A percentile compares a stretch with the other conserved stretches of the same genome.
phyloP scores from a whole-genome alignment of 2,797 vertebrate species.

The Glyptemys insculpta region DNA sequence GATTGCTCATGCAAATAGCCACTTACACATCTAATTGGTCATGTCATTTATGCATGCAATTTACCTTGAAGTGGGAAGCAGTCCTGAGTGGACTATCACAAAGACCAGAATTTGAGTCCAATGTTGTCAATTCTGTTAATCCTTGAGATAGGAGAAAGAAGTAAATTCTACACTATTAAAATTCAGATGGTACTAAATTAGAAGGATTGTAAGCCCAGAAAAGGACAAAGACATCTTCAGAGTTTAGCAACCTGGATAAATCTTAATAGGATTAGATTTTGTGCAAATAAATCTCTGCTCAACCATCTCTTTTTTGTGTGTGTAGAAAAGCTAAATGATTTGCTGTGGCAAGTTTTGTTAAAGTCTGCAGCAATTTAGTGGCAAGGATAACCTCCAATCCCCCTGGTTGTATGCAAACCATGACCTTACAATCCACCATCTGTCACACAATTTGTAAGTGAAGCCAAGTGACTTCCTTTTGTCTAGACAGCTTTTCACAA shows the following conservation, averaged over 20 bases:
- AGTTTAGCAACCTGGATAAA: slow-evolving; percentile 8
- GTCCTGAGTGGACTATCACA: not conserved
- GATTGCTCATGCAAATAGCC: not conserved
- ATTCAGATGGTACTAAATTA: not conserved
- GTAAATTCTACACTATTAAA: not conserved
- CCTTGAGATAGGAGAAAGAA: not conserved
- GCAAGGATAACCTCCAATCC: slow-evolving; percentile 39
- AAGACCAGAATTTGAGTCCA: not conserved
- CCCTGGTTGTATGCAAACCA: slow-evolving; percentile 6
- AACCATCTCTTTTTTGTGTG: not conserved
- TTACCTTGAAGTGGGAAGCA: not conserved
- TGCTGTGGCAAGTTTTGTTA: not conserved
- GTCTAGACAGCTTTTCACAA: slow-evolving; percentile 22
- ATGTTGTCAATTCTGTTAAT: not conserved
- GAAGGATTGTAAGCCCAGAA: not conserved
- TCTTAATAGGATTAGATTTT: slow-evolving; percentile 15
- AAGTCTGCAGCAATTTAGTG: slow-evolving; percentile 26
- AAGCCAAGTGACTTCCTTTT: not conserved
- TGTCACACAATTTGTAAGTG: slow-evolving; percentile 30
- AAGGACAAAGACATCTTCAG: not conserved
- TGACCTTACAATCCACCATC: slow-evolving; percentile 15
- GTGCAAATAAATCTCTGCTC: not conserved
- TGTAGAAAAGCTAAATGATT: slow-evolving; percentile 14
- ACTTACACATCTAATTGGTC: not conserved
- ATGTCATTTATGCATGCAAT: not conserved